These are phyloP conservation scores for Agonopterix arenella DNA, from an alignment of 2,888 invertebrate species.

Conservation along the genomic window DNA sequence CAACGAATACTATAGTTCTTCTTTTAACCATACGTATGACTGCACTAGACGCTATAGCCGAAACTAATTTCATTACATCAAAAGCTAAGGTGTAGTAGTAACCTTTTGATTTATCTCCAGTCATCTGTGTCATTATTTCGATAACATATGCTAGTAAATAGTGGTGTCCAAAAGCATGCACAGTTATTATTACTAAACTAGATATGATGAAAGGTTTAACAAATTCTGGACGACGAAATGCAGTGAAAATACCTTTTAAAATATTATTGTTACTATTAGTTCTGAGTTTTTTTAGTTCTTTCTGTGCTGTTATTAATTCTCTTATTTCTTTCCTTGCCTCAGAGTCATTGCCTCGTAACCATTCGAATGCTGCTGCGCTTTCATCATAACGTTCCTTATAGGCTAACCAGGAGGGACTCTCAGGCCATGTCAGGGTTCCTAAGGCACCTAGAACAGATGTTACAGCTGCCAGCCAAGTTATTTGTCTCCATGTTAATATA, in stretches of 20 bases:
- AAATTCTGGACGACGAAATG: background rate
- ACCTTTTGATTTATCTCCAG: background rate
- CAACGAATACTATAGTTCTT: background rate
- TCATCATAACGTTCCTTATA: slow-evolving; percentile 18
- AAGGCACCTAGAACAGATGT: slow-evolving; percentile 12
- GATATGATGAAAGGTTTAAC: background rate
- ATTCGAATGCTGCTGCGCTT: slow-evolving; percentile 11
- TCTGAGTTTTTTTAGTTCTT: slow-evolving; percentile 6
- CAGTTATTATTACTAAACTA: background rate
- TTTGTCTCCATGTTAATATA: slow-evolving; percentile 14
- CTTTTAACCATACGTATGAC: background rate
- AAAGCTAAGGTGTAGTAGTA: background rate
- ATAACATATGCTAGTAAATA: background rate
- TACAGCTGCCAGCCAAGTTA: slow-evolving; percentile 12
- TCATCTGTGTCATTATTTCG: background rate
- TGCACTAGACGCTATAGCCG: background rate
- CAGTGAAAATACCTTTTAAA: background rate
- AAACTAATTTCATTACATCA: background rate
- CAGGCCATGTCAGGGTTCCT: slow-evolving; percentile 15
- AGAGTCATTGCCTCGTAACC: slow-evolving; percentile 13
- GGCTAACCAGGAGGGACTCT: slow-evolving; percentile 19
- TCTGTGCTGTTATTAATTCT: slow-evolving; percentile 15
- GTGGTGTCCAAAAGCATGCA: background rate
- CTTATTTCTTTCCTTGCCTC: slow-evolving; percentile 13
- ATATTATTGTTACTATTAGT: background rate